Percentiles rank a stretch among this genome's conserved stretches.
phyloP scores from a whole-genome alignment of 2,888 invertebrate species.

The Dryobota labecula region DNA sequence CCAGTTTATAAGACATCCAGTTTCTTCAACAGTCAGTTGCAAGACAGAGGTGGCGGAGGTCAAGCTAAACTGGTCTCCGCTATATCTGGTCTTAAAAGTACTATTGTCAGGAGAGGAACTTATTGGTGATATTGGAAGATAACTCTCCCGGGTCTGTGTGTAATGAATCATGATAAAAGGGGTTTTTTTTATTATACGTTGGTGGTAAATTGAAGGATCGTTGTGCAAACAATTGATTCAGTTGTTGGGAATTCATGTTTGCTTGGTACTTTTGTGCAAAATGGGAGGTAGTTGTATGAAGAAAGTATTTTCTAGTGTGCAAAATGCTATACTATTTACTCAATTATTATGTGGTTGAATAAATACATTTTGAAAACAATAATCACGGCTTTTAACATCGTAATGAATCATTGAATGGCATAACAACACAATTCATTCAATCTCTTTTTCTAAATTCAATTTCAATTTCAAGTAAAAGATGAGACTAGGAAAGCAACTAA shows the following conservation, averaged over 20 bases:
- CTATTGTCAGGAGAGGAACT: slow-evolving; percentile 65
- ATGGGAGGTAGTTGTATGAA: background rate
- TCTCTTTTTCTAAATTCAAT: slow-evolving; percentile 8
- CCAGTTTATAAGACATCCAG: slow-evolving; percentile 61
- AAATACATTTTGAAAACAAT: background rate
- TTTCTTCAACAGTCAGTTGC: slow-evolving; percentile 29
- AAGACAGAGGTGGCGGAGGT: slow-evolving; percentile 40
- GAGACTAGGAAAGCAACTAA: slow-evolving; percentile 10
- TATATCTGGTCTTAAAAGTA: slow-evolving; percentile 61
- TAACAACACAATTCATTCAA: slow-evolving; percentile 15
- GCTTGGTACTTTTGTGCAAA: slow-evolving; percentile 34
- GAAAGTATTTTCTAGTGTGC: background rate
- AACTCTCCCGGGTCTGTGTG: slow-evolving; percentile 64
- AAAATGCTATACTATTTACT: background rate
- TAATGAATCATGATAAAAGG: slow-evolving; percentile 65
- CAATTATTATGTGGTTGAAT: background rate
- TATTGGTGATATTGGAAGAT: slow-evolving; percentile 76
- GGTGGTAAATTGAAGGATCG: slow-evolving; percentile 31
- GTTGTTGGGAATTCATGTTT: slow-evolving; percentile 29
- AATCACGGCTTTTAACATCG: background rate
- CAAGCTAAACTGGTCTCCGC: slow-evolving; percentile 44
- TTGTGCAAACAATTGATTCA: slow-evolving; percentile 32
- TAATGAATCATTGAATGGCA: background rate
- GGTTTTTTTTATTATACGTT: slow-evolving; percentile 39
- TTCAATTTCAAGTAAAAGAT: slow-evolving; percentile 7